Conservation (phyloP, 2,113 vertebrate species). For the Eulemur rufifrons region DNA sequence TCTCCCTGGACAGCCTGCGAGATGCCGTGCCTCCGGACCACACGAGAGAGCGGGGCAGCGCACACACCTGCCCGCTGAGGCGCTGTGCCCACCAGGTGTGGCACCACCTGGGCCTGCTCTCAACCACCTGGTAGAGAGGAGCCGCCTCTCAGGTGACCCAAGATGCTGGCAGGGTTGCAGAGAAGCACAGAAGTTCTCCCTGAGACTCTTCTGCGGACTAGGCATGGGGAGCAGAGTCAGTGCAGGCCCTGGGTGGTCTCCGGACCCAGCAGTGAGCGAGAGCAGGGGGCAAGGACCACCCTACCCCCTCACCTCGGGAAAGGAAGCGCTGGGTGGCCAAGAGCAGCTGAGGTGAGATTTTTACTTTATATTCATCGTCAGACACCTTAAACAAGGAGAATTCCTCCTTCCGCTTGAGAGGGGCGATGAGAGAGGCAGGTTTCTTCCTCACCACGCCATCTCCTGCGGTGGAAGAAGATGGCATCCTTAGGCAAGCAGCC, state of each 20-base stretch:
- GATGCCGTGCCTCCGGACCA: neutral
- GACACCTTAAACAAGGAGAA: conserved; percentile 91
- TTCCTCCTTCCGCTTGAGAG: conserved; percentile 87
- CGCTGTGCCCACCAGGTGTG: neutral
- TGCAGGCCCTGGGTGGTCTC: neutral
- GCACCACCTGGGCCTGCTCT: neutral
- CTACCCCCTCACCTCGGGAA: conserved; percentile 87
- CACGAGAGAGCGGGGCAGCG: neutral
- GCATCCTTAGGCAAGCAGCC: no score
- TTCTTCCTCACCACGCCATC: conserved; percentile 88
- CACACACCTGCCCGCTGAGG: neutral
- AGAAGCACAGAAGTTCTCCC: neutral
- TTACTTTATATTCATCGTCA: conserved; percentile 89
- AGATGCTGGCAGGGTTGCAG: neutral
- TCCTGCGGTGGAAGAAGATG: conserved; percentile 72
- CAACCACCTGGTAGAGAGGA: neutral
- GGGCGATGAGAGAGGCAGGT: conserved; percentile 81
- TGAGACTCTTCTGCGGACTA: neutral
- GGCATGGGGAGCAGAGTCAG: neutral
- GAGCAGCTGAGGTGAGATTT: conserved; percentile 93
- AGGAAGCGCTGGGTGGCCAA: conserved; percentile 95
- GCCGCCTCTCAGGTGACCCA: neutral
- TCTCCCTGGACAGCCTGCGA: neutral
- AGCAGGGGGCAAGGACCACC: neutral
- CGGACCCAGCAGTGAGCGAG: neutral